Conservation (phyloP, 2,797 vertebrate genomes). For the Phrynocephalus guinanensis region DNA sequence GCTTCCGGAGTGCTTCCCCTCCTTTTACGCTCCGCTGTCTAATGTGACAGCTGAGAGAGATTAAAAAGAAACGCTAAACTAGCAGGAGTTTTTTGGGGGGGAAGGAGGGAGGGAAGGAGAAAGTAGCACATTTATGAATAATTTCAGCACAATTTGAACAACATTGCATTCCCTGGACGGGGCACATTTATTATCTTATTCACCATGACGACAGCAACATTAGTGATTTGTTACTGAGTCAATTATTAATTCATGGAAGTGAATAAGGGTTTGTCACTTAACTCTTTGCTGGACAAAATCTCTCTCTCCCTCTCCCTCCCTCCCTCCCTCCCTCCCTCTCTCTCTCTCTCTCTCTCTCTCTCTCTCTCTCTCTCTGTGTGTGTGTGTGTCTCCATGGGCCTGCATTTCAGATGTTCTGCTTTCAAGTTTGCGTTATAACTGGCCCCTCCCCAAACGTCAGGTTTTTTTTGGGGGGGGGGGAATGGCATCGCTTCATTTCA, state of each 20-base stretch:
- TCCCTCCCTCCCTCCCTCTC: not conserved
- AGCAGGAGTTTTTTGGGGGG: constrained; percentile 73
- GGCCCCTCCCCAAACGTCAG: not conserved
- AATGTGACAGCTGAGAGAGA: constrained; percentile 81
- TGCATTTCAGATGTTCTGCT: constrained; percentile 41
- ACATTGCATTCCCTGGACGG: constrained; percentile 82
- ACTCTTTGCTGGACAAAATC: constrained; percentile 69
- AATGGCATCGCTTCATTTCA: not conserved
- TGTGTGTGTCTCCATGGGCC: not conserved
- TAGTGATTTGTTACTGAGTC: constrained; percentile 85
- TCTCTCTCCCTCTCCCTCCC: too few species aligned
- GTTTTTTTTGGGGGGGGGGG: constrained; percentile 12
- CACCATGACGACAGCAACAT: constrained; percentile 82
- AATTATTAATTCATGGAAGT: constrained; percentile 83
- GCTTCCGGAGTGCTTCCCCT: constrained; percentile 57
- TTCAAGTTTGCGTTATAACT: not conserved
- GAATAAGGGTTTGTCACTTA: constrained; percentile 77
- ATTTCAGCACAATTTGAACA: constrained; percentile 83
- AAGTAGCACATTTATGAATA: constrained; percentile 84
- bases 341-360: too few species aligned
- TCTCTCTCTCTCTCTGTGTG: too few species aligned
- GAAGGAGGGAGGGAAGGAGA: constrained; percentile 68
- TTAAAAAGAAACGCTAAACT: constrained; percentile 82
- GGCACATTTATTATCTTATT: constrained; percentile 85
- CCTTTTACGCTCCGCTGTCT: constrained; percentile 77